phyloP scores from a whole-genome alignment of 2,888 invertebrate genomes.

The Sarcophaga subvicina region DNA sequence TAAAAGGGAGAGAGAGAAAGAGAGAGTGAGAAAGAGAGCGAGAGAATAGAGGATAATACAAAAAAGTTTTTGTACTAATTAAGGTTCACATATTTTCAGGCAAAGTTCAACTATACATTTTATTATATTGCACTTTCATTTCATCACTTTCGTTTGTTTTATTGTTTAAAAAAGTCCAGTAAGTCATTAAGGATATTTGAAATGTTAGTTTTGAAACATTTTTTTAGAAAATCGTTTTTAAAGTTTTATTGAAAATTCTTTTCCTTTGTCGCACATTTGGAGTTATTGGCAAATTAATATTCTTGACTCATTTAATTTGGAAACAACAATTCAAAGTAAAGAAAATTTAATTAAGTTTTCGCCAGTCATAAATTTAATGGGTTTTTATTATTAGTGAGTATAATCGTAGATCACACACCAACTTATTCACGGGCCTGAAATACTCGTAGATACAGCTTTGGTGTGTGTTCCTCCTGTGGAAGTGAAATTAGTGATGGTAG shows the following conservation, averaged over 20 bases:
- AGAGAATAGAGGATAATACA: background rate
- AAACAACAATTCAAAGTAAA: background rate
- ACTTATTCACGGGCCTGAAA: background rate
- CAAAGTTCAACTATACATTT: background rate
- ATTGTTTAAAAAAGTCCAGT: background rate
- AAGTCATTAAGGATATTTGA: conserved; percentile 9
- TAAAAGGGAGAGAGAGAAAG: background rate
- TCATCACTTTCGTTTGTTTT: background rate
- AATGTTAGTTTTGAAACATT: background rate
- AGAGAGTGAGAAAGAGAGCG: background rate
- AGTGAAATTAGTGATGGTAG: conserved; percentile 8
- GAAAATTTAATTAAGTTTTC: conserved; percentile 48
- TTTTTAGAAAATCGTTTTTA: conserved; percentile 2
- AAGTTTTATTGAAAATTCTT: conserved; percentile 17
- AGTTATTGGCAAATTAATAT: conserved; percentile 38
- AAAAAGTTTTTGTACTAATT: conserved; percentile 61
- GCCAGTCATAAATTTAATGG: conserved; percentile 59
- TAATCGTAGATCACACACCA: background rate
- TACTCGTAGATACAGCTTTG: too few relatives aligned
- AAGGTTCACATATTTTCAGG: conserved; percentile 58
- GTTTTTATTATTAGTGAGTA: conserved; percentile 44
- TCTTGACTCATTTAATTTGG: conserved; percentile 40
- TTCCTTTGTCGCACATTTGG: background rate
- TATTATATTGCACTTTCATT: conserved; percentile 20
- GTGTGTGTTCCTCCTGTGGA: background rate